Conservation (phyloP, 2,113 vertebrate genomes). For the Lutjanus erythropterus region DNA sequence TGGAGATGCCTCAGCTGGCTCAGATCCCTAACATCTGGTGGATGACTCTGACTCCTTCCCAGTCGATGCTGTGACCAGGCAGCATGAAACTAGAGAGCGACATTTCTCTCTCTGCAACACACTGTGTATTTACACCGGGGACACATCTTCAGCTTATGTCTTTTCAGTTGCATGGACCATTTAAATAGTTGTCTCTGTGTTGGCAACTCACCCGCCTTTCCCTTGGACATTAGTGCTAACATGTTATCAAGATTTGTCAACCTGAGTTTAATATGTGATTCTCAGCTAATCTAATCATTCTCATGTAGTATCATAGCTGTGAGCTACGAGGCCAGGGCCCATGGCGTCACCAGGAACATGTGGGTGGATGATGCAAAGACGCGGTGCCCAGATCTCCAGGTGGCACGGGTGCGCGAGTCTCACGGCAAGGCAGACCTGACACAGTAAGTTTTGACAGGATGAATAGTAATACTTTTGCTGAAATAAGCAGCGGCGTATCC, state of each 20-base stretch:
- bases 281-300: not conserved
- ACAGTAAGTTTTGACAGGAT: conserved; percentile 83
- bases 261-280: not conserved
- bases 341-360: conserved; percentile 93
- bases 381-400: conserved; percentile 90
- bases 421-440: conserved; percentile 95
- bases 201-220: conserved; percentile 15
- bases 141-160: not conserved
- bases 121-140: not conserved
- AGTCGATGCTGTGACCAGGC: not conserved
- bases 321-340: conserved; percentile 96
- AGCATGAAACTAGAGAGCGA: too few species aligned
- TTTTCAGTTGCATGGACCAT: conserved; percentile 35
- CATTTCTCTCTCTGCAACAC: not conserved
- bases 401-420: conserved; percentile 91
- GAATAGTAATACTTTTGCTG: too few species aligned
- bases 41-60: not conserved
- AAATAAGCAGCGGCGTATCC: too few species aligned
- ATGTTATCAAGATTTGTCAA: not conserved
- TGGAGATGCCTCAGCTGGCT: too few species aligned
- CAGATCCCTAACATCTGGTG: not conserved
- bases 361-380: conserved; percentile 94
- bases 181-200: conserved; percentile 45
- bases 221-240: not conserved
- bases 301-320: conserved; percentile 92